A percentile compares a stretch with the other conserved stretches of the same genome.
These are phyloP conservation scores for Apamea epomidion DNA, from an alignment of 2,888 invertebrate genomes.

Conservation along the genomic window DNA sequence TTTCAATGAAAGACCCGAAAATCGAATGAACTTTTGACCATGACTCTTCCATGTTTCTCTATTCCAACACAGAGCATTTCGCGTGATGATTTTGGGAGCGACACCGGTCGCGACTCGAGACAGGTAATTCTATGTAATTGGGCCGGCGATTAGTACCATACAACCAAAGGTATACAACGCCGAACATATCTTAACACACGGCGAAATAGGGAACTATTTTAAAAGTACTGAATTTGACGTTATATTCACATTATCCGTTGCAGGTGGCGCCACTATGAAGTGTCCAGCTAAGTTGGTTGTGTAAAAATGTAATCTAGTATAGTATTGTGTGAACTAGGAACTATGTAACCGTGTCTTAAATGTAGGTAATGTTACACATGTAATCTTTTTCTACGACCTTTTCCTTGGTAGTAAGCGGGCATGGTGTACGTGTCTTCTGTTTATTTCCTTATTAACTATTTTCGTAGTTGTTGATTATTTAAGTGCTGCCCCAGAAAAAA, in stretches of 20 bases:
- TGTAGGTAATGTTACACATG: constrained; percentile 45
- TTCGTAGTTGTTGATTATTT: too few species aligned
- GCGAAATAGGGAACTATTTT: not conserved
- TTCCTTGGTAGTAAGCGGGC: constrained; percentile 22
- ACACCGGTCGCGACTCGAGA: constrained; percentile 56
- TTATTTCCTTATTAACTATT: constrained; percentile 12
- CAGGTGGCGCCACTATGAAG: constrained; percentile 15
- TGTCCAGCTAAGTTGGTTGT: constrained; percentile 7
- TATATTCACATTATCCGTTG: not conserved
- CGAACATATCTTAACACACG: constrained; percentile 16
- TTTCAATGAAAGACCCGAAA: not conserved
- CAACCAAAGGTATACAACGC: constrained; percentile 30
- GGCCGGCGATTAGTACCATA: constrained; percentile 64
- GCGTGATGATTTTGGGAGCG: constrained; percentile 73
- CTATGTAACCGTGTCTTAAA: constrained; percentile 49
- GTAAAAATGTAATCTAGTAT: constrained; percentile 33
- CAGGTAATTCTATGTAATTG: constrained; percentile 77
- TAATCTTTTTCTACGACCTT: constrained; percentile 38
- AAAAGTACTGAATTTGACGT: not conserved
- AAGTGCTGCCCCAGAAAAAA: not conserved
- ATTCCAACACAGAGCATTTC: constrained; percentile 63
- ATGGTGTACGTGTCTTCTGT: not conserved
- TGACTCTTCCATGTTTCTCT: constrained; percentile 44
- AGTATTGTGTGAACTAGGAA: constrained; percentile 63
- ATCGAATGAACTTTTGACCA: not conserved